Percentiles rank a stretch among this genome's conserved stretches.
Evolutionary conservation across 1,140 invertebrate species (phyloP).

Genomic region (Choristoneura fumiferana): DNA sequence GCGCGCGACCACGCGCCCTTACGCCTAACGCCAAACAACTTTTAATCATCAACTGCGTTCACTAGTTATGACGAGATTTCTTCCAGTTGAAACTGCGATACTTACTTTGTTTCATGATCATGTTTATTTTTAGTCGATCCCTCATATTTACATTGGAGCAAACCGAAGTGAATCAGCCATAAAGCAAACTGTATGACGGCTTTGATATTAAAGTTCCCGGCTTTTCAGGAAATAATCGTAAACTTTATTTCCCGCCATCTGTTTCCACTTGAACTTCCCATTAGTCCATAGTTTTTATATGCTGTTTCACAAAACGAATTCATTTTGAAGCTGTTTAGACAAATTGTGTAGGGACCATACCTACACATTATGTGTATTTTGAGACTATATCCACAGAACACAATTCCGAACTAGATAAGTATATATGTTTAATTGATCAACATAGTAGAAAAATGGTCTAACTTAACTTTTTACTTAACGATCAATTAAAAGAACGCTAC

Average conservation of each 20-base stretch:
- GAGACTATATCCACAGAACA: no score
- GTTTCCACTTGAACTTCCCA: conserved; percentile 1
- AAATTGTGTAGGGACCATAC: no score
- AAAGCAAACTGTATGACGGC: conserved; percentile 25
- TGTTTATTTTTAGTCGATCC: conserved; percentile 35
- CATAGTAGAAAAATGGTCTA: no score
- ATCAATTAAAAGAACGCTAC: no score
- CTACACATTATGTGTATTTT: no score
- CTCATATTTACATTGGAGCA: conserved; percentile 41
- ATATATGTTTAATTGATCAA: no score
- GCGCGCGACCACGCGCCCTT: conserved; percentile 44
- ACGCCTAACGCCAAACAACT: conserved; percentile 41
- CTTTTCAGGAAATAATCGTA: conserved; percentile 1
- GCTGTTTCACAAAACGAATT: no score
- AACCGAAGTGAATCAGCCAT: conserved; percentile 32
- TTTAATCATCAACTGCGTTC: conserved; percentile 61
- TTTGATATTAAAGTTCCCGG: conserved; percentile 1
- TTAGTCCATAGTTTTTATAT: neutral
- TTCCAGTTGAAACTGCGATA: conserved; percentile 51
- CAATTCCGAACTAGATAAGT: no score
- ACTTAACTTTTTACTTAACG: no score
- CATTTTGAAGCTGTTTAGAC: no score
- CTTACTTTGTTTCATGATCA: conserved; percentile 16
- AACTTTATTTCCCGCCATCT: conserved; percentile 1
- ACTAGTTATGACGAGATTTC: conserved; percentile 67